phyloP scores from a whole-genome alignment of 2,888 invertebrate species.

The Mythimna impura region DNA sequence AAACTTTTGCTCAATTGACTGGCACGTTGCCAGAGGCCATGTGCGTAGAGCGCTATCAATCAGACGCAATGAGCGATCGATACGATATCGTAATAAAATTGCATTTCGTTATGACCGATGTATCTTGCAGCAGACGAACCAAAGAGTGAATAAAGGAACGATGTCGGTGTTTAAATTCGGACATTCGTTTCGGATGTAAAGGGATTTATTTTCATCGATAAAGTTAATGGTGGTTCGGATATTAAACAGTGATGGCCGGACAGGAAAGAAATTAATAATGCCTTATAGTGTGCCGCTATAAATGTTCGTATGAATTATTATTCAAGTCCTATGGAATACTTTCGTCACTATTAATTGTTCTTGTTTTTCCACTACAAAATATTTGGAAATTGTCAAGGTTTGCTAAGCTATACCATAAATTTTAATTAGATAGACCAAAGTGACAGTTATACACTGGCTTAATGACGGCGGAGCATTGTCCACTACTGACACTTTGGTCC shows the following conservation, averaged over 20 bases:
- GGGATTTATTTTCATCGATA: constrained; percentile 54
- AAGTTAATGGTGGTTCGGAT: constrained; percentile 43
- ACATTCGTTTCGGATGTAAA: constrained; percentile 44
- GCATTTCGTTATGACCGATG: constrained; percentile 61
- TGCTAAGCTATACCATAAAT: neutral
- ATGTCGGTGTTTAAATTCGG: constrained; percentile 46
- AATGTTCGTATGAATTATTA: neutral
- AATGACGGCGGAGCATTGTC: too few relatives aligned
- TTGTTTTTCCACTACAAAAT: too few relatives aligned
- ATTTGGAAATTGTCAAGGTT: neutral
- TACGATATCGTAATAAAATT: constrained; percentile 63
- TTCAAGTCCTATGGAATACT: neutral
- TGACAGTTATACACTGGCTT: too few relatives aligned
- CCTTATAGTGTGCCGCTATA: constrained; percentile 12
- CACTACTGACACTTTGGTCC: too few relatives aligned
- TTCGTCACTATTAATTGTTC: neutral
- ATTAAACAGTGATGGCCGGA: constrained; percentile 27
- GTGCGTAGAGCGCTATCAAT: constrained; percentile 59
- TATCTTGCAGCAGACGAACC: constrained; percentile 27
- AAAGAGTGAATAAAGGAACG: constrained; percentile 24
- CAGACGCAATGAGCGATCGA: constrained; percentile 62
- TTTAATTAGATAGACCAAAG: too few relatives aligned
- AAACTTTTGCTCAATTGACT: constrained; percentile 50
- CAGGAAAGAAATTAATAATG: constrained; percentile 46
- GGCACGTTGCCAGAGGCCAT: constrained; percentile 59